Percentiles rank a stretch among this genome's conserved stretches.
These are phyloP conservation scores for Brachirus orientalis DNA, from an alignment of 2,113 vertebrate genomes.

Conservation along the genomic window DNA sequence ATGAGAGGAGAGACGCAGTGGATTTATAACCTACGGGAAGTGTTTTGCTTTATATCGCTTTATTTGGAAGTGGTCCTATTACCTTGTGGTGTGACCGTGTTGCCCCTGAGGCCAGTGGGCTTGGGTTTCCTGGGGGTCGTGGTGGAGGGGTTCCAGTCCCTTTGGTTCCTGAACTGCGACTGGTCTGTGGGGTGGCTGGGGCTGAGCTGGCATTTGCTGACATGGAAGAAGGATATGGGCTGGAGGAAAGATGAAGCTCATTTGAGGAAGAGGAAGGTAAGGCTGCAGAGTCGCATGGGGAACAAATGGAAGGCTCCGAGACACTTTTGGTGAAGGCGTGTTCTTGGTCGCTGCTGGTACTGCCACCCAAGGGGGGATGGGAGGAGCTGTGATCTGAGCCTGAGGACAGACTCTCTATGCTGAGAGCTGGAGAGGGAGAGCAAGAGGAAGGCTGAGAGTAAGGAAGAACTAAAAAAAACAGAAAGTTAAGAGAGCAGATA, in stretches of 20 bases:
- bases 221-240: constrained; percentile 37
- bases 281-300: constrained; percentile 44
- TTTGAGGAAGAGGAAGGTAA: constrained; percentile 58
- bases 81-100: constrained; percentile 72
- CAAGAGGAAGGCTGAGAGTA: constrained; percentile 90
- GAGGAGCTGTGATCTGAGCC: constrained; percentile 83
- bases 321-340: constrained; percentile 81
- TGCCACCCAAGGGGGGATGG: constrained; percentile 61
- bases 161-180: constrained; percentile 64
- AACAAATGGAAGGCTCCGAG: constrained; percentile 89
- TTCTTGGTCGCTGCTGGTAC: constrained; percentile 62
- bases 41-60: not conserved
- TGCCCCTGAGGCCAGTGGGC: constrained; percentile 59
- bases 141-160: constrained; percentile 59
- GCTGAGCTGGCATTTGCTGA: constrained; percentile 77
- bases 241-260: constrained; percentile 50
- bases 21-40: not conserved
- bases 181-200: constrained; percentile 80
- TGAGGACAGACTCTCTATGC: constrained; percentile 90
- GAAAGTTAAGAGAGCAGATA: constrained; percentile 10
- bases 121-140: constrained; percentile 58
- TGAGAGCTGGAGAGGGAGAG: constrained; percentile 92
- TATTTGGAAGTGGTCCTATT: not conserved
- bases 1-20: not conserved
- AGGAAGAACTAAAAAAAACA: constrained; percentile 62